Conservation (phyloP, 2,888 invertebrate genomes). For the Siphonodentalium dalli region DNA sequence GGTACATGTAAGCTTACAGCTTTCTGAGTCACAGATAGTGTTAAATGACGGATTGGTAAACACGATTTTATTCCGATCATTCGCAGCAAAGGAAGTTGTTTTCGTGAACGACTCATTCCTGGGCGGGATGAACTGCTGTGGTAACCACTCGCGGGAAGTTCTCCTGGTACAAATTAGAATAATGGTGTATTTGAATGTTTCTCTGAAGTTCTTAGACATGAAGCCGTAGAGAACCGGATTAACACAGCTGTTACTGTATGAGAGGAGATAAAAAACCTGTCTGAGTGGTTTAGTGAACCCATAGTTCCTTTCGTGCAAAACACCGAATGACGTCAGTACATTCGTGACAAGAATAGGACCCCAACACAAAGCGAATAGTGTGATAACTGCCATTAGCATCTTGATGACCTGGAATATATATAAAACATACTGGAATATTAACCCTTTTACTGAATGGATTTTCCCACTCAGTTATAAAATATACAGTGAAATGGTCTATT, state of each 20-base stretch:
- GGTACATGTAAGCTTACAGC: no score
- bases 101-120: no score
- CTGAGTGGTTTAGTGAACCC: conserved; percentile 72
- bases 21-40: no score
- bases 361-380: conserved; percentile 76
- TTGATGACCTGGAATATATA: conserved; percentile 76
- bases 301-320: conserved; percentile 68
- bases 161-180: conserved; percentile 35
- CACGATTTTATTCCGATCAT: no score
- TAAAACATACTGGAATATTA: no score
- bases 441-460: no score
- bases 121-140: no score
- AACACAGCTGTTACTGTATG: conserved; percentile 77
- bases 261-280: conserved; percentile 73
- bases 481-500: no score
- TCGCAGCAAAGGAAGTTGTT: no score
- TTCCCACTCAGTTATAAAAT: no score
- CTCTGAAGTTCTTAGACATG: conserved; percentile 76
- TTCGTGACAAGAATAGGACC: conserved; percentile 74
- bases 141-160: no score
- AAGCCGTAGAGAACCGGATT: conserved; percentile 79
- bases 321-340: conserved; percentile 72
- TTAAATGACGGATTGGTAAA: no score
- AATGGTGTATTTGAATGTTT: conserved; percentile 56
- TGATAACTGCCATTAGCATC: conserved; percentile 76